Conservation (phyloP, 92 coral and sea anemone genomes). For the Virgularia gustaviana region DNA sequence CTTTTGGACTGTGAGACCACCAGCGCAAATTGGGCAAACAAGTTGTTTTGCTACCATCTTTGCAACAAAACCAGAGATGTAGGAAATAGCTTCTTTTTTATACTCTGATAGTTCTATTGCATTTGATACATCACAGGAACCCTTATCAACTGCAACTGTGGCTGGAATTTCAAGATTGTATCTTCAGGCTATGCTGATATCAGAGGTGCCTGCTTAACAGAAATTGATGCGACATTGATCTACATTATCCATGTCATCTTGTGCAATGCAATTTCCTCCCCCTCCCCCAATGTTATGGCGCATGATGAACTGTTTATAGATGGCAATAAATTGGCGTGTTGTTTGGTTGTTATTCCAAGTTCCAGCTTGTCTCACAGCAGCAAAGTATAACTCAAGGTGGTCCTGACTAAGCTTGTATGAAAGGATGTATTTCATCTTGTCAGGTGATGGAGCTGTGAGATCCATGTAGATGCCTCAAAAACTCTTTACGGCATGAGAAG, state of each 20-base stretch:
- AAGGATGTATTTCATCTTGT: background rate
- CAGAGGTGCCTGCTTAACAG: background rate
- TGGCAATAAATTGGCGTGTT: background rate
- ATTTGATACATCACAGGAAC: background rate
- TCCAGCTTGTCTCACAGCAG: conserved; percentile 1
- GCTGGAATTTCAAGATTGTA: background rate
- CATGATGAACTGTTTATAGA: background rate
- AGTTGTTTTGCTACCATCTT: no score
- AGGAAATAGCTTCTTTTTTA: no score
- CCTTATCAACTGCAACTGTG: background rate
- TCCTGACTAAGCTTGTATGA: conserved; percentile 15
- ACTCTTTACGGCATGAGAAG: conserved; percentile 12
- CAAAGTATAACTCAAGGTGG: background rate
- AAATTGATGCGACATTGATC: background rate
- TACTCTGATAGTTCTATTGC: background rate
- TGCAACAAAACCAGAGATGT: no score
- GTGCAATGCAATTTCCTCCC: background rate
- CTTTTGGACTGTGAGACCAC: no score
- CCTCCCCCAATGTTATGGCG: conserved; percentile 11
- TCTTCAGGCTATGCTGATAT: background rate
- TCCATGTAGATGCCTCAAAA: background rate
- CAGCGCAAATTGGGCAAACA: no score
- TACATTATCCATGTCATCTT: background rate
- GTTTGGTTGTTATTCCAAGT: conserved; percentile 5
- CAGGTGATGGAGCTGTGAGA: background rate